These are phyloP conservation scores for Sturnus vulgaris DNA, from an alignment of 2,113 vertebrate genomes.

Conservation along the genomic window DNA sequence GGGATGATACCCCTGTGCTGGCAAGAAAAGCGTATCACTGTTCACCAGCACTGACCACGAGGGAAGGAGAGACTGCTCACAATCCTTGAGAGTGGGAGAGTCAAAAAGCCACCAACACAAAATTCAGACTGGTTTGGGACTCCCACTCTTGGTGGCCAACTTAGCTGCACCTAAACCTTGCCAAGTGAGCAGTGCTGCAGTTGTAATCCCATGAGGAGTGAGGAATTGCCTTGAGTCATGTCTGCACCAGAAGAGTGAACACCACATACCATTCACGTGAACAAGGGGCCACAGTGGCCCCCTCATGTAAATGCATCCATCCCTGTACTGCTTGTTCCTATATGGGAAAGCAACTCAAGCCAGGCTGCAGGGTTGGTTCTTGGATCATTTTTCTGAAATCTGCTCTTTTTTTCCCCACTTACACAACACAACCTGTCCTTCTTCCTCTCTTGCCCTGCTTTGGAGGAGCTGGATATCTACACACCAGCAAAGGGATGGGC, in stretches of 20 bases:
- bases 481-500: neutral
- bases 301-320: neutral
- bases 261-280: accelerated
- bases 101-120: neutral
- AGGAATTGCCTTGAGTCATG: neutral
- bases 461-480: neutral
- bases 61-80: neutral
- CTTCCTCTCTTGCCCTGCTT: neutral
- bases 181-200: neutral
- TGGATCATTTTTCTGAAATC: neutral
- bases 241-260: neutral
- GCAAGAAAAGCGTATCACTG: neutral
- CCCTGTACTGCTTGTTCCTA: neutral
- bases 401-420: neutral
- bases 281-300: neutral
- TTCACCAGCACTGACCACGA: neutral
- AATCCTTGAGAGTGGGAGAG: neutral
- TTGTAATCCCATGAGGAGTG: neutral
- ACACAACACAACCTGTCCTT: neutral
- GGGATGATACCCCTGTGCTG: neutral
- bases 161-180: neutral
- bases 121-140: neutral
- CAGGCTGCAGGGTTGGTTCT: neutral
- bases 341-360: neutral
- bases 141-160: neutral